Evolutionary conservation across 2,797 vertebrate species (phyloP), one percentile per base, ranked within the genome.

Genomic region (Heteromormyrus szaboi): DNA sequence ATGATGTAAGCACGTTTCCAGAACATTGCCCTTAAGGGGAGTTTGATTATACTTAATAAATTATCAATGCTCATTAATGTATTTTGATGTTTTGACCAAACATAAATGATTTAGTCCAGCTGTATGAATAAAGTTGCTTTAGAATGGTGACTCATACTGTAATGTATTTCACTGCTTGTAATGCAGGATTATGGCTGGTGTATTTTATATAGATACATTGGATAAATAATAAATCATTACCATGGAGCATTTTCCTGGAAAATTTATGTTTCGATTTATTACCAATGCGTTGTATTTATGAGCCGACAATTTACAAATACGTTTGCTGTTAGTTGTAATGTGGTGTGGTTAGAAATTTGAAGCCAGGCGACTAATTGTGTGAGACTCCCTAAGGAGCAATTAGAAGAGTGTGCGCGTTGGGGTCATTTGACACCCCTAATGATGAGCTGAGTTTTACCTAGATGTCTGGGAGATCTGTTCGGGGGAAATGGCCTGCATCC

Each of bases 41-140:
- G 17, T 76, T 68, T 65, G 29, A 89, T 48, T 83, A 89, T 81
- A 85, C 53, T 59, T 65, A 54, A 76, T 83, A 56, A 84, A 88
- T 85, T 89, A 85, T 85, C 53, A 89, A 89, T 65, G 59, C 88
- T 53, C 51, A 53, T 33, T 86, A 56, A 33, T 50, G 81, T 84
- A 48, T 84, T 84, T 84, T 84, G 46, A 84, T 84, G 81, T 84
- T 84, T 51, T 84, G 81, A 84, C n/a, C 81, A 84, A 84, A 84
- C 22, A 51, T 84, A 84, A 51, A 48, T 51, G n/a, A 84, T 72
- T 72, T 72, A 84, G 81, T 84, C 37, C 81, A 84, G 81, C 48
- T 53, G 25, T 51, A 86, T 41, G 53, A 54, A 59, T 37, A 11
- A 84, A 51, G n/a, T 51, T 51, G 1, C 48, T 29, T 84, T 14